phyloP scores from a whole-genome alignment of 2,888 invertebrate genomes.

The Diloba caeruleocephala region DNA sequence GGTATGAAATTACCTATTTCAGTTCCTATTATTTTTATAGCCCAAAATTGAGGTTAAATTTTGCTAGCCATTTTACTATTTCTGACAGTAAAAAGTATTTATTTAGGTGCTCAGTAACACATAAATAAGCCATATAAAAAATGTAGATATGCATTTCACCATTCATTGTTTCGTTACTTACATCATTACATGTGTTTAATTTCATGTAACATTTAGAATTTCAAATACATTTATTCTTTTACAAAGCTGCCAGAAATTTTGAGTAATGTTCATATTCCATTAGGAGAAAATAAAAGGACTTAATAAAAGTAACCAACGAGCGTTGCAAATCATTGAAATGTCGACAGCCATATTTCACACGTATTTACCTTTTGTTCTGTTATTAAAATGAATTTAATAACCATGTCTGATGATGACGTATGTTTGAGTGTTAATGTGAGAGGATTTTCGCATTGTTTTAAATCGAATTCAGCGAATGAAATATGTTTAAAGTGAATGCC shows the following conservation, averaged over 20 bases:
- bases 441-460: constrained; percentile 51
- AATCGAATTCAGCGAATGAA: constrained; percentile 38
- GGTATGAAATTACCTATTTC: no score
- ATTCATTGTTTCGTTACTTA: constrained; percentile 7
- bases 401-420: constrained; percentile 70
- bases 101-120: no score
- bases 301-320: constrained; percentile 67
- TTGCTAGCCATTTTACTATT: no score
- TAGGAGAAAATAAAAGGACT: constrained; percentile 66
- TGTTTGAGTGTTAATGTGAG: constrained; percentile 59
- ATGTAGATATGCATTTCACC: no score
- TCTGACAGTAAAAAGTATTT: no score
- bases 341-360: constrained; percentile 69
- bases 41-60: no score
- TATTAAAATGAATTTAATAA: constrained; percentile 82
- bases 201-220: constrained; percentile 7
- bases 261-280: constrained; percentile 61
- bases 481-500: constrained; percentile 34
- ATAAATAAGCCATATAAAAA: no score
- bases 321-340: constrained; percentile 73
- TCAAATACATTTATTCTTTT: constrained; percentile 23
- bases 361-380: constrained; percentile 68
- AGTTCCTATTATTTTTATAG: no score
- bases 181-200: constrained; percentile 4
- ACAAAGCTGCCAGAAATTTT: constrained; percentile 31